A percentile compares a stretch with the other conserved stretches of the same genome.
These are phyloP conservation scores for Camponotus fellah DNA, from an alignment of 2,888 invertebrate species.

Conservation along the genomic window DNA sequence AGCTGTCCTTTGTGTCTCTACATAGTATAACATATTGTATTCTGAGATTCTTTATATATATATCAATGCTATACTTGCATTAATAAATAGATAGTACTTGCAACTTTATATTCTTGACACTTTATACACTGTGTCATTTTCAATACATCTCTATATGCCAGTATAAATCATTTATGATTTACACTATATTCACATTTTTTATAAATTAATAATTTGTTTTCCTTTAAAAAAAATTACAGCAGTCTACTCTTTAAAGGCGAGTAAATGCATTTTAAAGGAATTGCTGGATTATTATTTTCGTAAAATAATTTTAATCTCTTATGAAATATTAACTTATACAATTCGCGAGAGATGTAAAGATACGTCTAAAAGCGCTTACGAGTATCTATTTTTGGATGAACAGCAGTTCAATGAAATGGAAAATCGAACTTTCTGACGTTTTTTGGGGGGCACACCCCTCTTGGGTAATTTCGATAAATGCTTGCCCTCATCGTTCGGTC, in stretches of 20 bases:
- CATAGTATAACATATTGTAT: slow-evolving; percentile 40
- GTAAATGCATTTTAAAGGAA: slow-evolving; percentile 11
- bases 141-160: slow-evolving; percentile 20
- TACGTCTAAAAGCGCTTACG: slow-evolving; percentile 55
- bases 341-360: slow-evolving; percentile 6
- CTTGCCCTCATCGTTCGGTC: slow-evolving; percentile 79
- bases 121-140: slow-evolving; percentile 46
- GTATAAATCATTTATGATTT: slow-evolving; percentile 17
- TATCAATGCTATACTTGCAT: slow-evolving; percentile 60
- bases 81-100: slow-evolving; percentile 61
- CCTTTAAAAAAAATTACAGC: not conserved
- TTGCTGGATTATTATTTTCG: slow-evolving; percentile 8
- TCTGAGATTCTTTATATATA: slow-evolving; percentile 52
- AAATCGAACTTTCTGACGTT: slow-evolving; percentile 78
- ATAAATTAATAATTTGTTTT: slow-evolving; percentile 18
- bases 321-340: slow-evolving; percentile 21
- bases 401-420: slow-evolving; percentile 81
- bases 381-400: slow-evolving; percentile 77
- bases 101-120: slow-evolving; percentile 29
- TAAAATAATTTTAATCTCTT: slow-evolving; percentile 13
- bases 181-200: slow-evolving; percentile 11
- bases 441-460: slow-evolving; percentile 76
- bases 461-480: slow-evolving; percentile 77
- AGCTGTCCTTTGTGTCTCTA: slow-evolving; percentile 24
- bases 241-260: slow-evolving; percentile 4